Evolutionary conservation across 2,797 vertebrate species (phyloP), one percentile per base, ranked within the genome.

Genomic region (Xenopus petersii): DNA sequence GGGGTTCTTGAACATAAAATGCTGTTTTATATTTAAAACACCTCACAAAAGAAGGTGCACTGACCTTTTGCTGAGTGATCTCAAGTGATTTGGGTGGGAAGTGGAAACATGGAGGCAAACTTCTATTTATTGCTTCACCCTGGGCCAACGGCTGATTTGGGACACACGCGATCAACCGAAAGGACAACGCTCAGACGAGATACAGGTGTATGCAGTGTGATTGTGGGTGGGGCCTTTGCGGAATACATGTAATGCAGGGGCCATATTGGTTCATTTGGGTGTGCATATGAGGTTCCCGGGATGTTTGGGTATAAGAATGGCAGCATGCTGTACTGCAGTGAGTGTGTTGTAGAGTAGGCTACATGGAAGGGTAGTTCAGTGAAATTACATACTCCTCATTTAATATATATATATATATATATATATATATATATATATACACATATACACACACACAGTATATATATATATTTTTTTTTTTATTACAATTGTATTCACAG

Each of bases 61-160:
- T 46, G 6, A 12, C 9, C 62, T n/a, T 33, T 3, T 51, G 17
- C 15, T 48, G 3, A 49, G 26, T 30, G 26, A 30, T 21, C 21
- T 51, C 70, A 51, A 63, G 10, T 33, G 12, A 7, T 26, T 16
- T 48, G 61, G 42, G 33, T 8, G 26, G 24, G 21, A 12, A 13
- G 58, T 64, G 61, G 61, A 5, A 9, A 36, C 12, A 9, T 58
- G 64, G 61, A 46, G 30, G 48, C 33, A 13, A 48, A 15, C 63
- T 64, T 33, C 54, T 59, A 58, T 55, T 73, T 73, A 73, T 64
- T 73, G 59, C 33, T 77, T 73, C 58, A 73, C 64, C 48, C 58
- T 49, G 51, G 51, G 51, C 67, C 67, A 10, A 11, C 11, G 56
- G 67, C 21, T 68, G 49, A n/a, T 15, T 15, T 56, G 65, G 47